Evolutionary conservation across 1,140 invertebrate genomes (phyloP).

Genomic region (Amyelois transitella): DNA sequence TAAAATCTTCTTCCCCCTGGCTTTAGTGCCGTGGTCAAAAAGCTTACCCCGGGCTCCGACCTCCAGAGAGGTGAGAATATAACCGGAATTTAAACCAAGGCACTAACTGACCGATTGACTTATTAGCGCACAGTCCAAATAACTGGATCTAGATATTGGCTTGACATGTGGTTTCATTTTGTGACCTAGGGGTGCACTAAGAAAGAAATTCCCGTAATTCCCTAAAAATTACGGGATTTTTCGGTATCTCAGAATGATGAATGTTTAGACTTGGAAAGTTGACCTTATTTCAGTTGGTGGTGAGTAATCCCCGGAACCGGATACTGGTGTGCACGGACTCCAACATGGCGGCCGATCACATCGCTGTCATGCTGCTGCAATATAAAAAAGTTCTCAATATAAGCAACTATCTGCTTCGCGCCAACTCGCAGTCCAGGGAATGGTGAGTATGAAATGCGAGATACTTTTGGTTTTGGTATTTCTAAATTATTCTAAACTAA

Average conservation of each 20-base stretch:
- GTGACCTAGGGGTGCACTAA: no score
- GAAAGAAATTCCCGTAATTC: no score
- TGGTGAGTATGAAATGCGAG: no score
- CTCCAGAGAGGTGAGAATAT: not conserved
- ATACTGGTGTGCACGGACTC: constrained; percentile 61
- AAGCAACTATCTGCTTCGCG: constrained; percentile 43
- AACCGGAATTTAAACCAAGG: not conserved
- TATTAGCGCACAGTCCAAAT: no score
- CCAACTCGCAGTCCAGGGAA: constrained; percentile 44
- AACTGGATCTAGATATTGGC: no score
- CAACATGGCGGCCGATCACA: constrained; percentile 64
- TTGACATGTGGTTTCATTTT: no score
- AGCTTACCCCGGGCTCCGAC: no score
- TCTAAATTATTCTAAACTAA: no score
- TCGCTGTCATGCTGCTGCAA: constrained; percentile 43
- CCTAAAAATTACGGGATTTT: no score
- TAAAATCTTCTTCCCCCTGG: not conserved
- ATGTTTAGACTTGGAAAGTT: constrained; percentile 41
- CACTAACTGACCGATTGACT: not conserved
- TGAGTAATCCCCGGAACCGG: constrained; percentile 31
- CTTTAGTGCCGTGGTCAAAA: no score
- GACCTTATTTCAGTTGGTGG: constrained; percentile 40
- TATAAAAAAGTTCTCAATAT: constrained; percentile 43
- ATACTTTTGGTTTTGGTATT: no score
- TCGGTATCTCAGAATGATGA: no score